Evolutionary conservation across 2,888 invertebrate species (phyloP).

Genomic region (Tholera decimalis): DNA sequence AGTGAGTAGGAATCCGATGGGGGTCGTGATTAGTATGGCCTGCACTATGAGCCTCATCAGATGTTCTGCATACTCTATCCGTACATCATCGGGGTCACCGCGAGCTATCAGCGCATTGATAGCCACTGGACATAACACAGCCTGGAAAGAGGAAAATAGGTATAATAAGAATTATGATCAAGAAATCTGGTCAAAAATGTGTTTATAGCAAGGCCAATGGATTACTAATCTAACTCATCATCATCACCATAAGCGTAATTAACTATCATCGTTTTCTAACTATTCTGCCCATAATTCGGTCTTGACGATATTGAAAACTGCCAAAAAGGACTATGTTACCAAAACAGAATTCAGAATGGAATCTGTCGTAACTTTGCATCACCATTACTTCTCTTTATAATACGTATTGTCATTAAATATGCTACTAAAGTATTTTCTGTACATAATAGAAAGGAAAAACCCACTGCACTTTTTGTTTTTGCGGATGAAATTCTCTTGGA

Average conservation of each 20-base stretch:
- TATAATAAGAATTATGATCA: not conserved
- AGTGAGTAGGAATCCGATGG: slow-evolving; percentile 82
- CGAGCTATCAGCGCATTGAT: slow-evolving; percentile 81
- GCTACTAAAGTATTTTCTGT: too few species aligned
- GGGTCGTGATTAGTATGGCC: slow-evolving; percentile 84
- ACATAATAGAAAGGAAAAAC: too few species aligned
- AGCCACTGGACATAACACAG: slow-evolving; percentile 91
- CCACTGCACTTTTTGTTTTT: too few species aligned
- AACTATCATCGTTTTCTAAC: too few species aligned
- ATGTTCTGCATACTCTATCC: slow-evolving; percentile 78
- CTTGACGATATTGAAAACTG: too few species aligned
- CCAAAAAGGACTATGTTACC: too few species aligned
- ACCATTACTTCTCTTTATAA: too few species aligned
- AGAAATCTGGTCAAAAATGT: not conserved
- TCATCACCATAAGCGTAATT: too few species aligned
- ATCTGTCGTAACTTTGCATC: too few species aligned
- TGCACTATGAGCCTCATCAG: slow-evolving; percentile 79
- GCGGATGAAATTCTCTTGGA: too few species aligned
- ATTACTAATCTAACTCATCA: not conserved
- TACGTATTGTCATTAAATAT: too few species aligned
- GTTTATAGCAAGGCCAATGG: not conserved
- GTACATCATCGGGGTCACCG: slow-evolving; percentile 62
- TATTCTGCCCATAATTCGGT: too few species aligned
- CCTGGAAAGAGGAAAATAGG: slow-evolving; percentile 79
- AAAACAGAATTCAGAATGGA: not conserved